Base-by-base conservation (phyloP, 2,797 vertebrate species). In the Microctenopoma lineatum region DNA sequence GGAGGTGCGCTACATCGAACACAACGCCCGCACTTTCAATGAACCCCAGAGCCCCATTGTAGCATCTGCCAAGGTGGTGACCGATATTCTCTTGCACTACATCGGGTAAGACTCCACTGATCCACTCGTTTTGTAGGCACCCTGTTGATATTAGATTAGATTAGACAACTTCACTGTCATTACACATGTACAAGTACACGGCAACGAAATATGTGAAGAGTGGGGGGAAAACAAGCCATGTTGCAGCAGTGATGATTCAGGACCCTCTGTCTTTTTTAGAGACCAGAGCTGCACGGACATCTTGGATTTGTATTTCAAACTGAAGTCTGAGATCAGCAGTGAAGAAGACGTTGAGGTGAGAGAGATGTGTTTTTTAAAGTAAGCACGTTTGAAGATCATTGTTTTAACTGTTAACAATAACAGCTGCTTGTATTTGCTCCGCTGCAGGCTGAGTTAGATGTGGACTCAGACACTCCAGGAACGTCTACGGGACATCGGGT, bases 1-100 rank as follows among this genome's bases (percentile, higher is more conserved):
- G 98, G 98, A 99, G 89, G 97, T 98, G 52, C 95, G 98, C 55
- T 99, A 99, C 85, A 97, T 99, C 38, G 98, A 99, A 75, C 97
- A 99, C 90, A 99, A 99, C 14, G 97, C 97, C 59, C 95, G 97
- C 89, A 99, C 97, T 70, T 99, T 99, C 91, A 99, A 99, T 1
- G 97, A 99, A 92, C 97, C 97, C 47, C 94, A 98, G 77, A 98
- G 97, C 86, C 97, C 97, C 57, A 99, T 99, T 60, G 97, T 99
- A 83, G 95, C 95, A 64, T 93, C 97, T 46, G 97, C 98, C 84
- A 99, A 99, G 91, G 94, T 95, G 18, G 96, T 99, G 77, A 99
- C 96, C 0, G 97, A 99, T 16, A 91, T 98, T 73, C 93, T 99
- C 56, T 94, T 99, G 60, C 96, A 83, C 78, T 99, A 95, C 88